Evolutionary conservation across 1,140 invertebrate species (phyloP), one percentile per base, ranked within the genome.

Genomic region (Drosophila dunni): DNA sequence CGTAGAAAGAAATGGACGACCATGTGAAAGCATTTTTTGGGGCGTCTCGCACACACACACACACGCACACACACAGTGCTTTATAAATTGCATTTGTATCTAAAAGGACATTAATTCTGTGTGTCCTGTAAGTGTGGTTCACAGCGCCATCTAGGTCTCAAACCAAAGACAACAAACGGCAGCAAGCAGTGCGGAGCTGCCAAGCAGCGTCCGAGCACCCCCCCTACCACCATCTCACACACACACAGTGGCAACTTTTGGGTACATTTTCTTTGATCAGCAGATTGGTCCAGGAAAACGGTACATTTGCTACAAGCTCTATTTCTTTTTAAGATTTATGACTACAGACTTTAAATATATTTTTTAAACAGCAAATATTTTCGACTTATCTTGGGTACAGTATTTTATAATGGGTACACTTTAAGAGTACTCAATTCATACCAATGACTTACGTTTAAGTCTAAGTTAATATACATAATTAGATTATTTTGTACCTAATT

Each of bases 81-180:
- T 78, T 76, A 81, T 89, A 90, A 89, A 89, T 90, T 90, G 69
- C 85, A 81, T 79, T 89, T 89, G 81, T 84, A 89, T 84, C 84
- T 84, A 81, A 86, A 76, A 76, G 72, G 79, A 86, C 82, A 86
- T 86, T 86, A 76, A 81, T 86, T 86, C 66, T 56, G 46, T 75
- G 68, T 60, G 67, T 45, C 53, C 57, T 44, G 66, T 63, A 67
- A 61, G 60, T 70, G 69, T 57, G 70, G 70, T 68, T 68, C 64
- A 64, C 9, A 63, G 67, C 67, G 67, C 67, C 67, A 62, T 70
- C 67, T 70, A 48, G 53, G 54, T 11, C 68, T 63, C 17, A 57
- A 40, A 29, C 34, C 65, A 20, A 42, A 40, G 38, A 40, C 9
- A 29, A 15, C 11, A 13, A n/a, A 42, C 10, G 10, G 15, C 24